These are phyloP conservation scores for Struthidea cinerea DNA, from an alignment of 2,113 vertebrate genomes.

Conservation along the genomic window DNA sequence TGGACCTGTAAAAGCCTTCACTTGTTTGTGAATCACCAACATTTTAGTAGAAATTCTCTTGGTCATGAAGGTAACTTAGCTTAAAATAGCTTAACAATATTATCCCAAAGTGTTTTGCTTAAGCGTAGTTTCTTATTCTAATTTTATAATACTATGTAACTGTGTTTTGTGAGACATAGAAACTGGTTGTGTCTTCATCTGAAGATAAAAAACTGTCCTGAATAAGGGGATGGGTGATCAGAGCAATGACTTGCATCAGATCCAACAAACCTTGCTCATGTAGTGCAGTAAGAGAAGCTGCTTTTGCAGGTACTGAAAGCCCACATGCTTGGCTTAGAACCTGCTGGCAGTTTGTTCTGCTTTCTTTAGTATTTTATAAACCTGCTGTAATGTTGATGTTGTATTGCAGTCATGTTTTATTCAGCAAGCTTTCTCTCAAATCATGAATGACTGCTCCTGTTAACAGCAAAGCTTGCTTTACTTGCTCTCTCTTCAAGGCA, in stretches of 20 bases:
- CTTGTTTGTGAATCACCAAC: background rate
- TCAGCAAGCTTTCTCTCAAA: background rate
- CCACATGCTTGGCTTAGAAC: background rate
- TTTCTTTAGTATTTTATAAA: background rate
- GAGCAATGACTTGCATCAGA: background rate
- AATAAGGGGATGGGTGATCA: background rate
- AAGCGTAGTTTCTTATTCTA: background rate
- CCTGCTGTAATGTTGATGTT: background rate
- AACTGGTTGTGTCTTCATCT: background rate
- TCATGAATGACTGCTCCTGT: background rate
- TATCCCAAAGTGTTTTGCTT: background rate
- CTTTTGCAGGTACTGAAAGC: background rate
- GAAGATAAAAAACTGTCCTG: background rate
- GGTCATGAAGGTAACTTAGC: background rate
- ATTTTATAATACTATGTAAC: background rate
- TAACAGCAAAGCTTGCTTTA: background rate
- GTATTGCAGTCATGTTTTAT: background rate
- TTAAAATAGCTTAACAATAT: background rate
- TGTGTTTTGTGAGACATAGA: background rate
- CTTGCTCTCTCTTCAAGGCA: background rate
- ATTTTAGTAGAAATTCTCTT: background rate
- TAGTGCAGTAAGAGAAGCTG: background rate
- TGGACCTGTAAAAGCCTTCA: background rate
- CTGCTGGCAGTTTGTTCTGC: background rate
- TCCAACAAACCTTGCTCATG: background rate